These are phyloP conservation scores for Tapirus terrestris DNA, from an alignment of 2,113 vertebrate species.

Conservation along the genomic window DNA sequence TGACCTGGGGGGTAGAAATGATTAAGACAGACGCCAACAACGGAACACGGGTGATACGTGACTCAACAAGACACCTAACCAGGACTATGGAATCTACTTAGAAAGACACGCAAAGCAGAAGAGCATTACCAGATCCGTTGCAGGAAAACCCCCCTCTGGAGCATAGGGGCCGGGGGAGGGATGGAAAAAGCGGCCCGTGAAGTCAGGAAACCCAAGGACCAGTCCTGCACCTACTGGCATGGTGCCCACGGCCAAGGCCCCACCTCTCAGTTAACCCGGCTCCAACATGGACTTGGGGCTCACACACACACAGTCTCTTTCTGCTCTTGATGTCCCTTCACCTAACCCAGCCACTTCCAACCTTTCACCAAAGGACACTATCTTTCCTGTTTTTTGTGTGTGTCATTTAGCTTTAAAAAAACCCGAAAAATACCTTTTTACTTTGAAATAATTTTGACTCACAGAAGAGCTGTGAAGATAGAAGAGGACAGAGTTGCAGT, in stretches of 20 bases:
- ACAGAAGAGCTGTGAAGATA: neutral
- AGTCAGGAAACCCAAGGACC: neutral
- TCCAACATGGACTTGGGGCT: neutral
- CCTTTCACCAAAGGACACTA: neutral
- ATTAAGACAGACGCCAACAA: neutral
- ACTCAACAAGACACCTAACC: neutral
- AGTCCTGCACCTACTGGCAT: neutral
- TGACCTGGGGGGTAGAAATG: neutral
- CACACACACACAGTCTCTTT: rapidly evolving
- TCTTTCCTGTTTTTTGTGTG: no score
- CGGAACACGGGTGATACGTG: neutral
- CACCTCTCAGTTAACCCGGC: neutral
- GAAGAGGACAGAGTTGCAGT: neutral
- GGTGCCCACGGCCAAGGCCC: neutral
- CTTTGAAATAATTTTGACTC: neutral
- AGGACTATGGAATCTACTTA: neutral
- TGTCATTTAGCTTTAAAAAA: neutral
- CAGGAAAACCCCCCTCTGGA: neutral
- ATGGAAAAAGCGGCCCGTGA: neutral
- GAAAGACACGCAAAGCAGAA: neutral
- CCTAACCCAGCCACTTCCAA: neutral
- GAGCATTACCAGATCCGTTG: neutral
- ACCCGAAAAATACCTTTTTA: neutral
- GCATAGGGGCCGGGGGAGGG: neutral
- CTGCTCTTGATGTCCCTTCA: neutral